phyloP scores from a whole-genome alignment of 2,888 invertebrate species.

The Acrocyrtus sp. region DNA sequence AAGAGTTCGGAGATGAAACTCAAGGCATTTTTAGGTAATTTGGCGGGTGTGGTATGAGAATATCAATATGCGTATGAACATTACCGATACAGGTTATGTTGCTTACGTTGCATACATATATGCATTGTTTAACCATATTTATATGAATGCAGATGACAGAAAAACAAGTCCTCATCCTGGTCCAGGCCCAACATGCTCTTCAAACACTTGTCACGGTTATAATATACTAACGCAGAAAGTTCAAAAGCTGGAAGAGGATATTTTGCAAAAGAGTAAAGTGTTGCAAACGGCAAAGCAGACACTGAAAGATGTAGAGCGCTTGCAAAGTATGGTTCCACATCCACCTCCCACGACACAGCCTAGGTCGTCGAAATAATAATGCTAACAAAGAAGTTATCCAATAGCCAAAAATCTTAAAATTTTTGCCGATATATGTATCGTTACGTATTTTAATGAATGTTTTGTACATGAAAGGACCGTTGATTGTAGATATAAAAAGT shows the following conservation, averaged over 20 bases:
- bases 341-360: too few relatives aligned
- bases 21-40: slow-evolving; percentile 56
- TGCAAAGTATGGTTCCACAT: not conserved
- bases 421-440: not conserved
- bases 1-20: slow-evolving; percentile 62
- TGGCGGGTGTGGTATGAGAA: not conserved
- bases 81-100: too few relatives aligned
- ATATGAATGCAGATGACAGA: slow-evolving; percentile 3
- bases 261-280: slow-evolving; percentile 33
- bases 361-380: too few relatives aligned
- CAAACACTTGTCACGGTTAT: slow-evolving; percentile 20
- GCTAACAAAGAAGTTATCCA: slow-evolving; percentile 10
- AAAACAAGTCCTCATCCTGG: slow-evolving; percentile 7
- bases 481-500: too few relatives aligned
- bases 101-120: too few relatives aligned
- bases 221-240: slow-evolving; percentile 34
- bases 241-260: slow-evolving; percentile 43
- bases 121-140: slow-evolving; percentile 2
- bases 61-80: not conserved
- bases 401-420: slow-evolving; percentile 2
- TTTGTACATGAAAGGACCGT: too few relatives aligned
- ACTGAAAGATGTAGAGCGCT: slow-evolving; percentile 29
- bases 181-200: slow-evolving; percentile 8
- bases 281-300: slow-evolving; percentile 43
- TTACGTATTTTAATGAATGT: too few relatives aligned